Percentiles rank a stretch among this genome's conserved stretches.
Conservation (phyloP, 2,888 invertebrate species). For the Elysia crispata region DNA sequence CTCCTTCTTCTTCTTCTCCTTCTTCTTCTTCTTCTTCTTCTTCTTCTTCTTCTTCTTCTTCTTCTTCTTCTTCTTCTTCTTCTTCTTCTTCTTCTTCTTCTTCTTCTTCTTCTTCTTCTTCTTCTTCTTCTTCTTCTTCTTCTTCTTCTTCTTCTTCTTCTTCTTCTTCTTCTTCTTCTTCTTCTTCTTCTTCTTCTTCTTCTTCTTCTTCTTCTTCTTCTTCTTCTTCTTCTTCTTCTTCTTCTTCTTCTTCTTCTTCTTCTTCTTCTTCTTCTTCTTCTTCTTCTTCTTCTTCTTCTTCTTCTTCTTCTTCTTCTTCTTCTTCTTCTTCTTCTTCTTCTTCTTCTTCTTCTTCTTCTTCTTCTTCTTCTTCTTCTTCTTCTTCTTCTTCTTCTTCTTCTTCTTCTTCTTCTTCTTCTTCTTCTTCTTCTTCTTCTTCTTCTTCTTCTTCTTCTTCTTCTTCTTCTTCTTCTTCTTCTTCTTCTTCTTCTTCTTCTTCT, state of each 20-base stretch:
- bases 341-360: constrained; percentile 2
- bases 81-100: constrained; percentile 10
- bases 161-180: background rate
- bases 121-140: background rate
- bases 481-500: constrained; percentile 1
- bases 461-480: background rate
- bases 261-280: background rate
- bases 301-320: constrained; percentile 13
- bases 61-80: background rate
- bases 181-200: background rate
- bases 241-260: background rate
- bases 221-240: background rate
- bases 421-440: constrained; percentile 24
- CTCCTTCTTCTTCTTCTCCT: background rate
- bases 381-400: constrained; percentile 12
- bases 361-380: constrained; percentile 10
- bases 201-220: constrained; percentile 14
- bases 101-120: constrained; percentile 6
- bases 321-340: constrained; percentile 12
- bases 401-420: constrained; percentile 28
- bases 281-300: background rate
- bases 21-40: background rate
- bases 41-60: background rate
- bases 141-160: constrained; percentile 5
- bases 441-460: constrained; percentile 13